Evolutionary conservation across 2,797 vertebrate genomes (phyloP), one percentile per base, ranked within the genome.

Genomic region (Pelobates cultripes): DNA sequence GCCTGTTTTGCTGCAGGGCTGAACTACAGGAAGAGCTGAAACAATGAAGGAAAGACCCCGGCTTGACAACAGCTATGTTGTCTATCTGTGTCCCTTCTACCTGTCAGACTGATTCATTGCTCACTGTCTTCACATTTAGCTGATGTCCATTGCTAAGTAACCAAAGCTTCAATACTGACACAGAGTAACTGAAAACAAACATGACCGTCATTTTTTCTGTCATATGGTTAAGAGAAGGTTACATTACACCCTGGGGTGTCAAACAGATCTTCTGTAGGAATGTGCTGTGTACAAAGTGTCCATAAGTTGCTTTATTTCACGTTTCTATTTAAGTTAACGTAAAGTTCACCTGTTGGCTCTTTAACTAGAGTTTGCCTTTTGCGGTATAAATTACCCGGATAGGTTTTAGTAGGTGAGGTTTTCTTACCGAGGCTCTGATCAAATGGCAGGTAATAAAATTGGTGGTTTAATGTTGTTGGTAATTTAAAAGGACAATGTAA

Each of bases 1-100:
- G 74, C 51, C 77, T 75, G 77, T 84, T 84, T 75, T 71, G 82
- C 82, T 84, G 71, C 73, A 76, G 82, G 82, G 82, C 72, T 70
- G 73, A 75, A 79, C 47, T 41, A 55, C 41, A 71, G 60, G 77
- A 83, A 75, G 77, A 66, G 40, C 67, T 40, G 53, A 43, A 84
- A 84, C 82, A 84, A 84, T 84, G 69, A 40, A 14, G 6, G 45
- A 44, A 79, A 61, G 77, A 79, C 53, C 81, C 82, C 77, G 74
- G 77, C 82, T 66, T 83, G 81, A 83, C 81, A 79, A 83, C 81
- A 45, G 53, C 53, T 57, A 78, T 71, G 73, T 70, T 78, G 77
- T 68, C 72, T 75, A 14, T 51, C 17, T 43, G 28, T 75, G 66
- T 76, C 66, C 77, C 55, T 28, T 7, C 55, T 79, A 75, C 72